Evolutionary conservation across 23 tunicate species (phyloP), one percentile per base, ranked within the genome.

Genomic region (Pegea sp.): DNA sequence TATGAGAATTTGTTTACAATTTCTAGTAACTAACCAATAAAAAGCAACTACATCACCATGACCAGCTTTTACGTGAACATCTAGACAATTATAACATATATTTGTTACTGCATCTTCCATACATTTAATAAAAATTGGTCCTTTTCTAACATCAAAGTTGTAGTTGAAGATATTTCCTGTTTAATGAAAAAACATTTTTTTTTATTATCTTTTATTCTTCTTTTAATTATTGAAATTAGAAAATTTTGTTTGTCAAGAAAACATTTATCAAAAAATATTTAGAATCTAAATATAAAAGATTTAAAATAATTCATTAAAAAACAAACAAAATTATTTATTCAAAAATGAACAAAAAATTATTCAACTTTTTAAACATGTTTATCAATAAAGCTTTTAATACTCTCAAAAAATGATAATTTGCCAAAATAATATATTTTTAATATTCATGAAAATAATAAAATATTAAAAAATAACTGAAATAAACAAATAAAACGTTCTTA

Each of bases 21-120:
- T 26, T 29, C 30, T 2, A 29, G 4, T 29, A 21, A 49, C 28
- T 60, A 54, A 60, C 97, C 97, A 88, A 48, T 66, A 69, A 69
- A 69, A 76, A 23, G 97, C 97, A 23, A 69, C 34, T 5, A 48
- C 52, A 31, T 88, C 80, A 28, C 88, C 97, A 52, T 52, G 26
- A 0, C 93, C 93, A 54, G 48, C 48, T n/a, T 59, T 33, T 4
- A 88, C 88, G 33, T 88, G 68, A 20, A 66, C 34, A 60, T 88
- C 97, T 20, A 88, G 62, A 42, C 97, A 88, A 43, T 88, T 88
- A 54, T 75, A 75, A 46, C 97, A 64, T 8, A 88, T 76, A 52
- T 88, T 88, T 7, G 86, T 70, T 4, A 55, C 43, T 26, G 88
- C 97, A 25, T 72, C 68, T 32, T 76, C 69, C 74, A 76, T 64